Evolutionary conservation across 2,113 vertebrate species (phyloP).

Genomic region (Bubo scandiacus): DNA sequence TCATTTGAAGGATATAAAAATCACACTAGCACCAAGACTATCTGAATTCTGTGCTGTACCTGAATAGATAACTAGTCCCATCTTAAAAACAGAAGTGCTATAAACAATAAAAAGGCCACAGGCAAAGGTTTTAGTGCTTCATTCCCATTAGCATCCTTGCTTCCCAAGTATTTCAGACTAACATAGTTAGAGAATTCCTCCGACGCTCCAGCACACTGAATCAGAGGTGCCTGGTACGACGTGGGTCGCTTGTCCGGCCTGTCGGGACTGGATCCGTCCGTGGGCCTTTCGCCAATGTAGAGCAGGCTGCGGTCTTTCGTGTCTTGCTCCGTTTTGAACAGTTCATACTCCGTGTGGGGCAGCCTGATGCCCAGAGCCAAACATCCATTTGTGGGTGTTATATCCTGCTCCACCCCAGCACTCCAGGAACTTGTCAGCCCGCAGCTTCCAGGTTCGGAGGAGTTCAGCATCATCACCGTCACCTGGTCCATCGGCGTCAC

Average conservation of each 20-base stretch:
- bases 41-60: conserved; percentile 13
- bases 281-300: conserved; percentile 85
- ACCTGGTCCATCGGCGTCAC: conserved; percentile 78
- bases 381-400: conserved; percentile 85
- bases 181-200: conserved; percentile 24
- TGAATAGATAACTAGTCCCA: conserved; percentile 43
- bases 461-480: conserved; percentile 78
- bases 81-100: conserved; percentile 28
- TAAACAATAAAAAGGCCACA: conserved; percentile 10
- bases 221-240: conserved; percentile 86
- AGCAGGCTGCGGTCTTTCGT: conserved; percentile 76
- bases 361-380: conserved; percentile 83
- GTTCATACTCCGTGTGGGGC: conserved; percentile 89
- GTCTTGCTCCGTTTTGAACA: conserved; percentile 84
- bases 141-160: background rate
- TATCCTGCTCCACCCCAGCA: conserved; percentile 80
- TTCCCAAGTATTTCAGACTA: background rate
- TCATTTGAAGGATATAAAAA: background rate
- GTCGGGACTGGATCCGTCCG: conserved; percentile 85
- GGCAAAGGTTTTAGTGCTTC: background rate
- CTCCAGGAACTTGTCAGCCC: conserved; percentile 77
- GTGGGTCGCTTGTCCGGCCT: conserved; percentile 81
- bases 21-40: conserved; percentile 7
- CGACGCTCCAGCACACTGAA: conserved; percentile 71
- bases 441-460: conserved; percentile 76